These are phyloP conservation scores for Aldabrachelys gigantea DNA, from an alignment of 2,113 vertebrate species.

Conservation along the genomic window DNA sequence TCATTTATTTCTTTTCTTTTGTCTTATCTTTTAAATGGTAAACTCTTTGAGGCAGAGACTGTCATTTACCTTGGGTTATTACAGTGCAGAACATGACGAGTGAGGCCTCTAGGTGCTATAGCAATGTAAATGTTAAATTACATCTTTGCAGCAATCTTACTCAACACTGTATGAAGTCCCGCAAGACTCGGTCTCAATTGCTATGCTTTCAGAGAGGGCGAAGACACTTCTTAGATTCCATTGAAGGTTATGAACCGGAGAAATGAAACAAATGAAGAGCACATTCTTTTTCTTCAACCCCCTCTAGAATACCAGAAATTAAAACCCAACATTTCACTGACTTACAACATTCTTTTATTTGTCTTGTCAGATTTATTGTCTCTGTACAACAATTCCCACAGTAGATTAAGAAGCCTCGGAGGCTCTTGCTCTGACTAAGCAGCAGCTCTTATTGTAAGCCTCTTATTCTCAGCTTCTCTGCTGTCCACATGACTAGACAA, in stretches of 20 bases:
- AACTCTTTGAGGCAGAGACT: neutral
- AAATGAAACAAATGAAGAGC: neutral
- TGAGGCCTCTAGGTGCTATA: neutral
- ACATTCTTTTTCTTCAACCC: neutral
- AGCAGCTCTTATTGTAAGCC: constrained; percentile 59
- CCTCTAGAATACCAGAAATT: constrained; percentile 43
- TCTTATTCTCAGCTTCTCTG: constrained; percentile 58
- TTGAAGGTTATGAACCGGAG: neutral
- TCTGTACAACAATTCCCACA: constrained; percentile 51
- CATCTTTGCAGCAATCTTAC: neutral
- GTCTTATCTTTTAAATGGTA: neutral
- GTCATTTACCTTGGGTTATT: neutral
- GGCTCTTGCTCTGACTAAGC: constrained; percentile 56
- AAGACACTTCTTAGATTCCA: neutral
- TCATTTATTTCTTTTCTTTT: neutral
- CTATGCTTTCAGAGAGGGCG: neutral
- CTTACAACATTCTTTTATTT: constrained; percentile 45
- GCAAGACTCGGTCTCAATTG: neutral
- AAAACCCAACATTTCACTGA: constrained; percentile 40
- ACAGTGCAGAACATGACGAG: neutral
- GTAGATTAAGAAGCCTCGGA: constrained; percentile 62
- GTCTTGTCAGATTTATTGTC: constrained; percentile 59
- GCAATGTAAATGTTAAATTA: neutral
- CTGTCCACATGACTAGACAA: constrained; percentile 68
- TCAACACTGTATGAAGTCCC: neutral